A percentile compares a stretch with the other conserved stretches of the same genome.
These are phyloP conservation scores for Nematolebias whitei DNA, from an alignment of 2,113 vertebrate genomes.

Conservation along the genomic window DNA sequence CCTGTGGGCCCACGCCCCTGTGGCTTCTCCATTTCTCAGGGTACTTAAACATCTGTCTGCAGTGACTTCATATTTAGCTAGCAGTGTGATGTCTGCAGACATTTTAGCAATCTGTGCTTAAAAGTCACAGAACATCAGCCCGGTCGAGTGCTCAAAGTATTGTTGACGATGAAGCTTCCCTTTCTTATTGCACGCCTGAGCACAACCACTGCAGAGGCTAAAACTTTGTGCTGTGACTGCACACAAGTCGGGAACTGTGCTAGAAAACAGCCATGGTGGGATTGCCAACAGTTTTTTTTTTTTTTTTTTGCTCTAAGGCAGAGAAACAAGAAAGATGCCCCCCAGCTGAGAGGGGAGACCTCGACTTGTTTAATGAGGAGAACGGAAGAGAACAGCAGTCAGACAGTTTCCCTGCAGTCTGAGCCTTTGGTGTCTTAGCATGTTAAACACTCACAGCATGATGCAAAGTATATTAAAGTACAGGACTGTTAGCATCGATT, in stretches of 20 bases:
- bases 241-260: conserved; percentile 38
- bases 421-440: conserved; percentile 84
- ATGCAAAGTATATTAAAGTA: conserved; percentile 82
- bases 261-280: conserved; percentile 50
- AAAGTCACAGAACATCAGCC: conserved; percentile 50
- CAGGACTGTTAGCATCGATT: conserved; percentile 84
- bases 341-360: conserved; percentile 80
- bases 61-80: conserved; percentile 64
- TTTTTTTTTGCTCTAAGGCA: conserved; percentile 25
- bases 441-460: conserved; percentile 90
- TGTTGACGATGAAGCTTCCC: conserved; percentile 3
- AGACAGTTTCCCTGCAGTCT: conserved; percentile 78
- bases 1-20: conserved; percentile 66
- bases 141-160: conserved; percentile 15
- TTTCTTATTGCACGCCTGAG: not conserved
- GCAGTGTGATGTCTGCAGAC: conserved; percentile 62
- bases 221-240: conserved; percentile 43
- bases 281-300: conserved; percentile 43
- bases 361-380: conserved; percentile 85
- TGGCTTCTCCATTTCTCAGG: conserved; percentile 71
- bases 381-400: conserved; percentile 82
- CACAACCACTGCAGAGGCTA: conserved; percentile 1
- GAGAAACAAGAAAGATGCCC: conserved; percentile 66
- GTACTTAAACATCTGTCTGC: conserved; percentile 77
- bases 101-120: conserved; percentile 65